A percentile compares a stretch with the other conserved stretches of the same genome.
phyloP scores from a whole-genome alignment of 2,113 vertebrate genomes.

The Phalacrocorax carbo region DNA sequence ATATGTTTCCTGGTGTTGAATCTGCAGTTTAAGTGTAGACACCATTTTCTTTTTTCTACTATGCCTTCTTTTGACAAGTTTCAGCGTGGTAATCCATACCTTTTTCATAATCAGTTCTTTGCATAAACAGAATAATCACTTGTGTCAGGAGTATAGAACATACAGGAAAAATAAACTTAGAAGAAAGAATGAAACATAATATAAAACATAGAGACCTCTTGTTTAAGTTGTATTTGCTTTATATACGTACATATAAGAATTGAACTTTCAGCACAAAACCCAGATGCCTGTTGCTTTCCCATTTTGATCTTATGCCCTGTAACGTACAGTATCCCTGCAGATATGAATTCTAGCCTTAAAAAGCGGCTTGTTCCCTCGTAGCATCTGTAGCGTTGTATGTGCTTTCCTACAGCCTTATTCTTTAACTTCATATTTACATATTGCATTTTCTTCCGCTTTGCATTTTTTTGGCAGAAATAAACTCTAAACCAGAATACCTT shows the following conservation, averaged over 20 bases:
- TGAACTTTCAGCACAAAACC: neutral
- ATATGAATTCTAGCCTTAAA: neutral
- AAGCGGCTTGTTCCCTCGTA: neutral
- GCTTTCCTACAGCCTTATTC: neutral
- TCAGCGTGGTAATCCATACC: neutral
- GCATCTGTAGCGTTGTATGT: neutral
- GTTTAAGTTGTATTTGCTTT: neutral
- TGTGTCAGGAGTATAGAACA: neutral
- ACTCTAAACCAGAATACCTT: neutral
- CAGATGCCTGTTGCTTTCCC: neutral
- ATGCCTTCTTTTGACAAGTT: neutral
- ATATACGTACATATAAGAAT: neutral
- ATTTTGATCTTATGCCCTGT: neutral
- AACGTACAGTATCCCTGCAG: neutral
- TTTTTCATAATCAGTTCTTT: neutral
- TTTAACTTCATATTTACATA: neutral
- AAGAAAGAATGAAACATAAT: neutral
- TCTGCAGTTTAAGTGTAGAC: conserved; percentile 1
- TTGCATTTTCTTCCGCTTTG: neutral
- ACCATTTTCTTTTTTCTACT: neutral
- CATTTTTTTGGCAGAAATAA: neutral
- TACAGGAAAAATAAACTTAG: neutral
- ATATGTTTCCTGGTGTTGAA: conserved; percentile 22
- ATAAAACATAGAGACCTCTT: neutral
- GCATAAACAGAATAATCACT: neutral